Evolutionary conservation across 2,888 invertebrate genomes (phyloP), one percentile per base, ranked within the genome.

Genomic region (Anticlea derivata): DNA sequence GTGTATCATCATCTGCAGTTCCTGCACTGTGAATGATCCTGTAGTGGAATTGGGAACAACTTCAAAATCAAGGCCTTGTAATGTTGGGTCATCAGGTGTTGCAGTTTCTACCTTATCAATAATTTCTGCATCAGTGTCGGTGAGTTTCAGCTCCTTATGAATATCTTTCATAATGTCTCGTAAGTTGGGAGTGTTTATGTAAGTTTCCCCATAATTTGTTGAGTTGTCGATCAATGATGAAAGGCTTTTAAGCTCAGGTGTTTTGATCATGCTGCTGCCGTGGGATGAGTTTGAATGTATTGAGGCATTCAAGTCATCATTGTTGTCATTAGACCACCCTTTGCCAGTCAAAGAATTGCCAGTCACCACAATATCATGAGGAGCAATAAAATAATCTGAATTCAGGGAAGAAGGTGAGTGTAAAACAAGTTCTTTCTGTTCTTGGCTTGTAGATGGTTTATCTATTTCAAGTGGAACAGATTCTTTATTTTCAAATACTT

Each of bases 321-420:
- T 92, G 59, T 85, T 92, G 6, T 93, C 93, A 39, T 93, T 93
- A 83, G 94, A 94, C 66, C 94, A 94, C 1, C 93, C 91, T 73
- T 92, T 92, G 24, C 92, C 92, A 73, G 90, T 85, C 29, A 95
- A 73, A n/a, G 94, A 94, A 78, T 95, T 95, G 0, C 94, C 94
- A 44, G 93, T 90, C 39, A 85, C 66, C 20, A 81, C 54, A 30
- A 81, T 60, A 74, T 86, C 83, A 55, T 68, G 60, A 1, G 82
- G 67, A 17, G 77, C 73, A 29, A 84, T 65, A 66, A 85, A 83
- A 41, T 81, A 85, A 50, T 75, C 85, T 29, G 78, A 81, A 54
- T 80, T 79, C 10, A 81, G 60, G 37, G 85, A 83, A 47, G 80
- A 78, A 3, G 80, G 77, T 52, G 82, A 80, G n/a, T 70, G 47